Evolutionary conservation across 2,888 invertebrate genomes (phyloP), one percentile per base, ranked within the genome.

Genomic region (Chrysotoxum bicinctum): DNA sequence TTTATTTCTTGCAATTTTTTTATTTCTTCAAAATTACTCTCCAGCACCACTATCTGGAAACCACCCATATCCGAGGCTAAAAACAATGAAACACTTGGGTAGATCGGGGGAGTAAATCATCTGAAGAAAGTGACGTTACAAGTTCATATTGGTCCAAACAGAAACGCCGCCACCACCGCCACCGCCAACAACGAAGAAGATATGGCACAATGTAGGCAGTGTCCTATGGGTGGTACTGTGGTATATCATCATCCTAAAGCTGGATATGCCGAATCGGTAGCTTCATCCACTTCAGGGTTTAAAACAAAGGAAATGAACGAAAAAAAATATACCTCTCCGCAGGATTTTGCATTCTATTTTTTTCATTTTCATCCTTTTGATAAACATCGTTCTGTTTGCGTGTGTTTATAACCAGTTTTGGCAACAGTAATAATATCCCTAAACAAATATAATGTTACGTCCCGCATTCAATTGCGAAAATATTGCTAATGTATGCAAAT

Each of bases 401-500:
- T 70, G 68, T 45, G 70, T 60, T 66, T 66, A 48, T 66, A 30
- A 50, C 48, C 52, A 73, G 16, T 64, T 66, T 66, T 50, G 66
- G 50, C 66, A 66, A 66, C 88, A 88, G 88, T 87, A 83, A 88
- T 88, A 88, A 88, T 88, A 88, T 87, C 79, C 86, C 87, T 89
- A 88, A 88, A 89, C 89, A 90, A 89, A 90, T 90, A 88, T 88
- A 88, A 88, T 86, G 86, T 76, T 60, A 86, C 82, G 84, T 77
- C 87, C 87, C 81, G 87, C 72, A 76, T 83, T 48, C 58, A 60
- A 68, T 64, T 74, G 76, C 80, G 64, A 84, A 82, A 90, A 91
- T 89, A 91, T 91, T 89, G 90, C 90, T 87, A 89, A 88, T 89
- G 85, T 89, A 91, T 91, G 91, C 90, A 91, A 91, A 91, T 91